A percentile compares a stretch with the other conserved stretches of the same genome.
These are phyloP conservation scores for Chaenodraco wilsoni DNA, from an alignment of 2,797 vertebrate genomes.

Conservation along the genomic window DNA sequence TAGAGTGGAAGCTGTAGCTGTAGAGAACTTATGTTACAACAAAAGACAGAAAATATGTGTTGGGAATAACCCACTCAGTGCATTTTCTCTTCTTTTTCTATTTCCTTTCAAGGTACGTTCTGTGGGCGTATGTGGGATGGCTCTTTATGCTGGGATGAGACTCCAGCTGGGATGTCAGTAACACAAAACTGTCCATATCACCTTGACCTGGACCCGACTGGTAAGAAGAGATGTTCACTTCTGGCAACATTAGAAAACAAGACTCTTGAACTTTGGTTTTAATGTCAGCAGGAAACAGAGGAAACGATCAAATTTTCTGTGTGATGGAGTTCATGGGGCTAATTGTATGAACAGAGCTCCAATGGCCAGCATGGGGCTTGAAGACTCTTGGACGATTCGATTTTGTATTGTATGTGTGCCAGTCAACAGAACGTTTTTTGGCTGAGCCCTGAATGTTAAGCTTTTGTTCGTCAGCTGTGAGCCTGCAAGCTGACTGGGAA, in stretches of 20 bases:
- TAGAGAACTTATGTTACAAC: neutral
- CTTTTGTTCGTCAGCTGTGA: neutral
- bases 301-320: neutral
- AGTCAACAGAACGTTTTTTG: neutral
- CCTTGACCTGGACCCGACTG: conserved; percentile 85
- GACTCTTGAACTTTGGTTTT: conserved; percentile 15
- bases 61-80: neutral
- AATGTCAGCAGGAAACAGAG: conserved; percentile 22
- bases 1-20: neutral
- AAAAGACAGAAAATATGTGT: neutral
- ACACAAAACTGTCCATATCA: conserved; percentile 89
- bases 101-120: conserved; percentile 79
- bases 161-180: conserved; percentile 84
- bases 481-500: too few species aligned
- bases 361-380: neutral
- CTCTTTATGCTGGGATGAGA: conserved; percentile 94
- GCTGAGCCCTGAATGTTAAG: neutral
- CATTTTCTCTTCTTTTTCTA: neutral
- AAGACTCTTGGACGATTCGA: neutral
- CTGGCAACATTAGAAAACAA: conserved; percentile 5
- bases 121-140: conserved; percentile 95
- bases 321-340: neutral
- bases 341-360: neutral
- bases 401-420: neutral
- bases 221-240: conserved; percentile 73